phyloP scores from a whole-genome alignment of 2,888 invertebrate genomes.

The Machimus rusticus region DNA sequence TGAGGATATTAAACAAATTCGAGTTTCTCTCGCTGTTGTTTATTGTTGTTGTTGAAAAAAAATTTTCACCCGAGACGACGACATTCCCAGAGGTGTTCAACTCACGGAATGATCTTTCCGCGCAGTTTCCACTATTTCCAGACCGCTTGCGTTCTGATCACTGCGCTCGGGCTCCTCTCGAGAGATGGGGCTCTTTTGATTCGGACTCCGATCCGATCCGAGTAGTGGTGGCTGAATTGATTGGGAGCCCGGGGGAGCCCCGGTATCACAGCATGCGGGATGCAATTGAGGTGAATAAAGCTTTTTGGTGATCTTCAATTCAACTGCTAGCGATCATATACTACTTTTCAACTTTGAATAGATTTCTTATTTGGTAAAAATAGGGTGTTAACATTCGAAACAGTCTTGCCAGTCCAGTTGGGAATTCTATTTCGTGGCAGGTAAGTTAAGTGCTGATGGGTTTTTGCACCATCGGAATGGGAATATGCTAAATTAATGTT shows the following conservation, averaged over 20 bases:
- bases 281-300: not conserved
- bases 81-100: not conserved
- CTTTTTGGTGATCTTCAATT: constrained; percentile 22
- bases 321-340: not conserved
- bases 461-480: not conserved
- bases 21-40: not conserved
- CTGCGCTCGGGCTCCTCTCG: not conserved
- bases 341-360: not conserved
- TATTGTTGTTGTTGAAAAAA: not conserved
- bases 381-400: not conserved
- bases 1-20: not conserved
- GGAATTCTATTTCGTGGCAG: not conserved
- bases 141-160: not conserved
- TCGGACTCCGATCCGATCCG: not conserved
- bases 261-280: not conserved
- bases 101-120: constrained; percentile 18
- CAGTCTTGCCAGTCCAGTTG: constrained; percentile 13
- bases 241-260: not conserved
- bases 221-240: not conserved
- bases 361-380: constrained; percentile 1
- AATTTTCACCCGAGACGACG: not conserved
- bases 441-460: not conserved
- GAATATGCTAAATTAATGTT: not conserved
- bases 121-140: constrained; percentile 37
- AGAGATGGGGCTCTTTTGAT: not conserved